phyloP scores from a whole-genome alignment of 2,888 invertebrate genomes.

The Siphonodentalium dalli region DNA sequence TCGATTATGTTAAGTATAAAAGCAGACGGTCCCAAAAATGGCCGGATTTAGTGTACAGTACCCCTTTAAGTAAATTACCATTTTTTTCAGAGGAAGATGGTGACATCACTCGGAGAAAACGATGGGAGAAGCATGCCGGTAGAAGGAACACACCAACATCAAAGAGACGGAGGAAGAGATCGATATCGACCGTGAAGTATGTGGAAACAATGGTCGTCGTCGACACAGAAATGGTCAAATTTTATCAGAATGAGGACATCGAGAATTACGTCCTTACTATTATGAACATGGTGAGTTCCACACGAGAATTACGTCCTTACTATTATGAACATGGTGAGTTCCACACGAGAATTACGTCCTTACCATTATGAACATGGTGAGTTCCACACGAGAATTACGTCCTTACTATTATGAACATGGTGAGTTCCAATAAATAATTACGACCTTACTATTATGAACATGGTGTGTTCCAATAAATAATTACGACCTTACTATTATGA shows the following conservation, averaged over 20 bases:
- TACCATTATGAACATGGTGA: conserved; percentile 91
- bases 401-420: no score
- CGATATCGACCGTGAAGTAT: conserved; percentile 65
- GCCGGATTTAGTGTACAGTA: background rate
- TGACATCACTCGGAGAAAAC: conserved; percentile 30
- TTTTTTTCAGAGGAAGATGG: conserved; percentile 20
- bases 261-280: conserved; percentile 87
- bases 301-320: conserved; percentile 86
- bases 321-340: conserved; percentile 87
- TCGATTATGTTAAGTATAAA: no score
- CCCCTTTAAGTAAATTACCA: background rate
- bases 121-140: conserved; percentile 40
- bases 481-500: no score
- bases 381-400: no score
- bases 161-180: conserved; percentile 47
- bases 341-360: conserved; percentile 85
- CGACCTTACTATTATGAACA: no score
- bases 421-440: no score
- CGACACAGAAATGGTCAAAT: conserved; percentile 85
- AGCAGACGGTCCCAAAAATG: background rate
- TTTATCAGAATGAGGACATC: conserved; percentile 81
- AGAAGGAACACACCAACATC: conserved; percentile 8
- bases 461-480: no score
- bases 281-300: conserved; percentile 85
- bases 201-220: conserved; percentile 89